Evolutionary conservation across 2,888 invertebrate genomes (phyloP), one percentile per base, ranked within the genome.

Genomic region (Neria commutata): DNA sequence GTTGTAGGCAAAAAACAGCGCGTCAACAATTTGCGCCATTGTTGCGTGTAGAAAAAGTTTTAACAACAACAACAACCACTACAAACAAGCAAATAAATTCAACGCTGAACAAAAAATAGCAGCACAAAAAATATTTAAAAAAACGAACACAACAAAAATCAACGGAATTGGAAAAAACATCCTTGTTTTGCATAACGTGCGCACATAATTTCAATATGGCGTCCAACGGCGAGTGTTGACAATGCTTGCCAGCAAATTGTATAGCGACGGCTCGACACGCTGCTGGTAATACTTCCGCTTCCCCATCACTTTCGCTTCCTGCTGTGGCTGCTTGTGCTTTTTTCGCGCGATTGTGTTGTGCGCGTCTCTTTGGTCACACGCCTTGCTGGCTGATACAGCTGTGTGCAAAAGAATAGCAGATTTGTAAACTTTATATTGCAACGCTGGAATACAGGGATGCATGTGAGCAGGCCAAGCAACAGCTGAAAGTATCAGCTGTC

Each of bases 181-280:
- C 16, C 33, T 26, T 49, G 4, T 45, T n/a, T 16, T 45, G 17
- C 26, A 65, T 57, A 66, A 62, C 60, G 63, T 34, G 19, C 51
- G 10, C 24, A 66, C 68, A 68, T 70, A 69, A 70, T 70, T 70
- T 70, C 70, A 70, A 70, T 70, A 70, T 70, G 70, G 68, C 68
- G 68, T 64, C 24, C 40, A 42, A 40, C 67, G 65, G 69, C 19
- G 34, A 67, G 68, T 67, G 70, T 65, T 65, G 58, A 67, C 67
- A 70, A 65, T 54, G 4, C 6, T 6, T 11, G 29, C n/a, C 37
- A n/a, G 37, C 62, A 69, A 66, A 62, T 63, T 67, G 69, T n/a
- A n/a, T n/a, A n/a, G n/a, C n/a, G n/a, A n/a, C n/a, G n/a, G n/a
- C n/a, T n/a, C n/a, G n/a, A n/a, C n/a, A n/a, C n/a, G n/a, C n/a